Evolutionary conservation across 1,140 invertebrate genomes (phyloP), one percentile per base, ranked within the genome.

Genomic region (Phocides pigmalion): DNA sequence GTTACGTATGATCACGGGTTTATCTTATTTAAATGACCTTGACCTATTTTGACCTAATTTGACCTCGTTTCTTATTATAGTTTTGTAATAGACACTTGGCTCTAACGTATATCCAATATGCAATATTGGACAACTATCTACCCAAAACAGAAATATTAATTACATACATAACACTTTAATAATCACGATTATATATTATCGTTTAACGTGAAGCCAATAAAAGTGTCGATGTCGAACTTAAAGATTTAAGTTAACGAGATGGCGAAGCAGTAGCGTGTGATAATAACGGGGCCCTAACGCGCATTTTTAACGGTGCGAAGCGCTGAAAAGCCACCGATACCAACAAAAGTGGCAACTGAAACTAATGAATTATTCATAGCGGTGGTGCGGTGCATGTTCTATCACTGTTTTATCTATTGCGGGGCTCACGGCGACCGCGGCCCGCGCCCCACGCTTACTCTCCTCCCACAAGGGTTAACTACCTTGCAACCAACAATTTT

Each of bases 371-470:
- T 84, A 91, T 91, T 91, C 89, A 91, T 87, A 76, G 47, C 79
- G 70, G 81, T 81, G 84, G 82, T 81, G 82, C 87, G 87, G 87
- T 87, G 88, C 88, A 91, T 91, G 88, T 89, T 91, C 89, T 91
- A 91, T 91, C 89, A 89, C 88, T 88, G 88, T 90, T 90, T 89
- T 90, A 89, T 90, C 88, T 90, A 88, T 90, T 87, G 87, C 77
- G 87, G 79, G 81, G 70, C 82, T 84, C 73, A 77, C 78, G 69
- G 69, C 72, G 68, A 47, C 76, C 75, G 73, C 80, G 75, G 62
- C 72, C 77, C 78, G 70, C 71, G 49, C 74, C 76, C 64, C 73
- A 70, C 73, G 54, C 68, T 62, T 68, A 50, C 62, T 64, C 32
- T 64, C 71, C 70, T 72, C 76, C 72, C 82, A 75, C 80, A 84